Evolutionary conservation across 2,797 vertebrate species (phyloP).

Genomic region (Crocodylus rhombifer): DNA sequence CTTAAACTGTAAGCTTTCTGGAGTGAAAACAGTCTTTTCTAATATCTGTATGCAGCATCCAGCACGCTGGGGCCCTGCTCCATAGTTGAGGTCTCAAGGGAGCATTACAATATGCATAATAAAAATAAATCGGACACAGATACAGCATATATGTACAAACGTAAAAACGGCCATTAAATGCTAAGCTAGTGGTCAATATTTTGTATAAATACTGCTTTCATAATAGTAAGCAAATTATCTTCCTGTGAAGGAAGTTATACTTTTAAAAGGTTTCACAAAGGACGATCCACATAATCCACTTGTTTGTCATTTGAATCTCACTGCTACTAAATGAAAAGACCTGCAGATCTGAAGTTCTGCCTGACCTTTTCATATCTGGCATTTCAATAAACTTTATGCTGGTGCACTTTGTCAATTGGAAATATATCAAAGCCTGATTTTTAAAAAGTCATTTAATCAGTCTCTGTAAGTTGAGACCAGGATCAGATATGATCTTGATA

Average conservation of each 20-base stretch:
- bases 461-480: not conserved
- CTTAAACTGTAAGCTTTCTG: not conserved
- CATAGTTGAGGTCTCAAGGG: not conserved
- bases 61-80: not conserved
- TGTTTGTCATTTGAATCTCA: too few species aligned
- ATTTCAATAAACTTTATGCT: constrained; percentile 3
- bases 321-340: not conserved
- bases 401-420: not conserved
- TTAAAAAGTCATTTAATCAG: not conserved
- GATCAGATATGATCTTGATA: not conserved
- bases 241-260: rapidly evolving
- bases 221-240: not conserved
- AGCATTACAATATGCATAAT: not conserved
- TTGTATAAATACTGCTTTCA: not conserved
- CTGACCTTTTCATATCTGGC: not conserved
- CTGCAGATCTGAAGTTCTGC: too few species aligned
- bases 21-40: not conserved
- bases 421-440: not conserved
- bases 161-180: not conserved
- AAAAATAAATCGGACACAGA: not conserved
- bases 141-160: not conserved
- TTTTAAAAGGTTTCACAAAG: not conserved
- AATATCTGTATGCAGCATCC: not conserved
- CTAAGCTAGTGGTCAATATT: not conserved
- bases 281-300: not conserved